These are phyloP conservation scores for Cheilosia vernalis DNA, from an alignment of 2,888 invertebrate genomes.

Conservation along the genomic window DNA sequence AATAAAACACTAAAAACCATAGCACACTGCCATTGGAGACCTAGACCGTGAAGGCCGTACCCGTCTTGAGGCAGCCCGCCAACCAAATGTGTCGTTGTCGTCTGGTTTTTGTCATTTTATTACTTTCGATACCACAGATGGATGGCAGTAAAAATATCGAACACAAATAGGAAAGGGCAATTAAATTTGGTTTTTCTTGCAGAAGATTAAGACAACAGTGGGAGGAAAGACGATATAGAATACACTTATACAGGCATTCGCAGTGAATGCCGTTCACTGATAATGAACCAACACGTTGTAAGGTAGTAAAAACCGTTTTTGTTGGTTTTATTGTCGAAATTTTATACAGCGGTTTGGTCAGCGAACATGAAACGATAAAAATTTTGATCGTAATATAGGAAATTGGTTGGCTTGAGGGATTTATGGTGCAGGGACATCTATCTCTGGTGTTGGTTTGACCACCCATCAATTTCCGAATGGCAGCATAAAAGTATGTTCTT, in stretches of 20 bases:
- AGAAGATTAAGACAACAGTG: constrained; percentile 27
- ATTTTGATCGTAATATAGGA: constrained; percentile 51
- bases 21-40: constrained; percentile 35
- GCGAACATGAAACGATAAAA: constrained; percentile 57
- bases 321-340: constrained; percentile 63
- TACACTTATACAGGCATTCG: not conserved
- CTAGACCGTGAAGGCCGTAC: constrained; percentile 36
- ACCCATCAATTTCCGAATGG: constrained; percentile 67
- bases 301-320: constrained; percentile 62
- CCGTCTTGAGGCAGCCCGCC: constrained; percentile 22
- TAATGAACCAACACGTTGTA: constrained; percentile 67
- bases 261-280: constrained; percentile 38
- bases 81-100: constrained; percentile 55
- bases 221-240: constrained; percentile 39
- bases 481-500: constrained; percentile 65
- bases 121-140: constrained; percentile 38
- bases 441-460: constrained; percentile 62
- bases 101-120: constrained; percentile 60
- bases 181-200: constrained; percentile 40
- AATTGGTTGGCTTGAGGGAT: constrained; percentile 37
- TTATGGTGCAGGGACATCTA: constrained; percentile 2
- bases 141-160: constrained; percentile 61
- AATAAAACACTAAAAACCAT: constrained; percentile 72
- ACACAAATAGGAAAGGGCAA: constrained; percentile 44
- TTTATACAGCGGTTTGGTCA: constrained; percentile 45